Evolutionary conservation across 64 coral and sea anemone genomes (phyloP).

Genomic region (Stylophora pistillata): DNA sequence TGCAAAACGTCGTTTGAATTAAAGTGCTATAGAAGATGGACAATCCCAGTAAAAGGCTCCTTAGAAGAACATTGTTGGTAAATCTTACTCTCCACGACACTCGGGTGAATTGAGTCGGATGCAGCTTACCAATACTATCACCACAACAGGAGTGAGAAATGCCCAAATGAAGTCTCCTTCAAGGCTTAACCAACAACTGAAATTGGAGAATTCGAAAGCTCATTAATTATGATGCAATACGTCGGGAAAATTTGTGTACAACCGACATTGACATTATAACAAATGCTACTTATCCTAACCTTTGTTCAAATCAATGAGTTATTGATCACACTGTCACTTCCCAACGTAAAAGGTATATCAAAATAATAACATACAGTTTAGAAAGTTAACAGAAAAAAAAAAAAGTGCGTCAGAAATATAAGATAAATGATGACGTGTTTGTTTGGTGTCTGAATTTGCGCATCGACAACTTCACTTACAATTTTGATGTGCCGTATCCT

Average conservation of each 20-base stretch:
- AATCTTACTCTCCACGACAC: no score
- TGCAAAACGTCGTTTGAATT: no score
- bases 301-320: no score
- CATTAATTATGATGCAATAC: not conserved
- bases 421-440: not conserved
- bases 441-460: not conserved
- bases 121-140: conserved; percentile 18
- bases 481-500: conserved; percentile 7
- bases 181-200: conserved; percentile 30
- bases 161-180: conserved; percentile 21
- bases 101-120: not conserved
- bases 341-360: no score
- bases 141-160: conserved; percentile 1
- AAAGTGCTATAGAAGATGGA: no score
- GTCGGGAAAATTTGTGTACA: no score
- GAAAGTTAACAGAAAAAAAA: not conserved
- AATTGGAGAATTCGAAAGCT: not conserved
- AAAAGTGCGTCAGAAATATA: not conserved
- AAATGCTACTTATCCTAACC: no score
- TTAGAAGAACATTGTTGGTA: no score
- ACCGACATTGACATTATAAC: no score
- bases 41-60: no score
- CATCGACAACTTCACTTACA: conserved; percentile 2
- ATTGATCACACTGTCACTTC: no score
- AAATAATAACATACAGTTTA: no score